These are phyloP conservation scores for Leptodactylus fallax DNA, from an alignment of 2,797 vertebrate genomes.

Conservation along the genomic window DNA sequence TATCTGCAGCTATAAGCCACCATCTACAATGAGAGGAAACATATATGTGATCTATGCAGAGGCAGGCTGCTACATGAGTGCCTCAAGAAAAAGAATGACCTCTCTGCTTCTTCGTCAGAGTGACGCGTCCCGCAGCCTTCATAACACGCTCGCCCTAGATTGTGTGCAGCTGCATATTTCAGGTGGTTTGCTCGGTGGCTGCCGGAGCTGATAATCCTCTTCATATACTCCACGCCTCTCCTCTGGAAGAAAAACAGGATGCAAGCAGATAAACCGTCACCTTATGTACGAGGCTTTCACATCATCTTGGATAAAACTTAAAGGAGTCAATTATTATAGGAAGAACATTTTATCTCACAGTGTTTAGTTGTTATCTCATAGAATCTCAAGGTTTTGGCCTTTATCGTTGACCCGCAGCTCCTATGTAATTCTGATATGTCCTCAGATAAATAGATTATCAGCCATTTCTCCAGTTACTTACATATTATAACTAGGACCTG, in stretches of 20 bases:
- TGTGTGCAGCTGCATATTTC: conserved; percentile 79
- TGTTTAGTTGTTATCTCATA: too few species aligned
- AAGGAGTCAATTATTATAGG: too few species aligned
- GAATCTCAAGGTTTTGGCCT: too few species aligned
- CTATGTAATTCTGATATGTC: too few species aligned
- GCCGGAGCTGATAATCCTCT: conserved; percentile 74
- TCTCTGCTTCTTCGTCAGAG: conserved; percentile 79
- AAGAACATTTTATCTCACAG: too few species aligned
- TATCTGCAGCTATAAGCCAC: conserved; percentile 81
- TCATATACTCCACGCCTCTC: conserved; percentile 80
- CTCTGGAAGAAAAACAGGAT: conserved; percentile 68
- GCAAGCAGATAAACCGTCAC: not conserved
- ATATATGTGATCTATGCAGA: not conserved
- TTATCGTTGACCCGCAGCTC: too few species aligned
- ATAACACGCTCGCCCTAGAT: conserved; percentile 79
- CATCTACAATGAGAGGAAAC: conserved; percentile 71
- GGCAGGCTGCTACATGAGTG: too few species aligned
- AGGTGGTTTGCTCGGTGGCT: conserved; percentile 72
- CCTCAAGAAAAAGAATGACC: conserved; percentile 68
- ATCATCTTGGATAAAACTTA: too few species aligned
- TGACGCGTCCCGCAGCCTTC: conserved; percentile 77
- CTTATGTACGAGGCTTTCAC: too few species aligned
- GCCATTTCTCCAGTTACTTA: too few species aligned
- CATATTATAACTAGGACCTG: too few species aligned
- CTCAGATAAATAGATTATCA: too few species aligned